Evolutionary conservation across 2,797 vertebrate genomes (phyloP), one percentile per base, ranked within the genome.

Genomic region (Pseudopleuronectes americanus): DNA sequence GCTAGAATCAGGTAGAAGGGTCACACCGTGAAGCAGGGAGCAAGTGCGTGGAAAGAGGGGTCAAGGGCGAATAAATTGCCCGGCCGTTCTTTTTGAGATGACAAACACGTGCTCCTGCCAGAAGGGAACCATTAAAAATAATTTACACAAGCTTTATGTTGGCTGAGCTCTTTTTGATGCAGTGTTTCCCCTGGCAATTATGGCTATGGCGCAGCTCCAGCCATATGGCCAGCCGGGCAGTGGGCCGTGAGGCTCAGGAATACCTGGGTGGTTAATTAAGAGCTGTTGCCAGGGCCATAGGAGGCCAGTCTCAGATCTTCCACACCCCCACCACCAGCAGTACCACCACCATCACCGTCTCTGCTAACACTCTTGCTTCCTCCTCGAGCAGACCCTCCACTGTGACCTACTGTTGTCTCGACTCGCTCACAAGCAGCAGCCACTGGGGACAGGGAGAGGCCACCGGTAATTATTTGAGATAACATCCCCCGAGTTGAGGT

Each of bases 201-300:
- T 93, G 94, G 92, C 94, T 82, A 88, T 82, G 94, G 95, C 96
- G 94, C 92, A 92, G 92, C 94, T 96, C 94, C 95, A 96, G 96
- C 96, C 96, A 98, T 98, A 97, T 98, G 97, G 97, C 97, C 93
- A 90, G 91, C 92, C 94, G 95, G 92, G 90, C 91, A 90, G 94
- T 80, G 95, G 95, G 96, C 92, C 91, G 95, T 94, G 92, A 95
- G 95, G 94, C 91, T 92, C 94, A 95, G 93, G 94, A 97, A 97
- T 97, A 97, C 97, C 97, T 98, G 96, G 96, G 96, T 97, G 97
- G 96, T 98, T 99, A 97, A 99, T 98, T 97, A 99, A 97, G 96
- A 96, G 95, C 96, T 95, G 94, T 96, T 96, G 96, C 96, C 94
- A 94, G 94, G 95, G 95, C 96, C 96, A 96, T 95, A 93, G 95